phyloP scores from a whole-genome alignment of 1,140 invertebrate genomes.

The Drosophila pallidifrons region DNA sequence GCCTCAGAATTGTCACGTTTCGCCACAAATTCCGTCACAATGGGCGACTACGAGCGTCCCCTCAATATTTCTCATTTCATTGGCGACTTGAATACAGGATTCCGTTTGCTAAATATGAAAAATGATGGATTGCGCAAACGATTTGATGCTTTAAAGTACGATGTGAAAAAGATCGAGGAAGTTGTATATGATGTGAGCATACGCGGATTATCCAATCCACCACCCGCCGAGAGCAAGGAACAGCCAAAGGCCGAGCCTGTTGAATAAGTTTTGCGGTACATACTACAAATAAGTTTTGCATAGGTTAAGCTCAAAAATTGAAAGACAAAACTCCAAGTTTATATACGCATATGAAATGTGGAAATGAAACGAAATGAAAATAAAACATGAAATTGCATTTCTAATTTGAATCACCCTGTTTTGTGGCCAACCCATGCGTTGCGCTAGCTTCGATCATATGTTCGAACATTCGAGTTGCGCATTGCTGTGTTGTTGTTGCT shows the following conservation, averaged over 20 bases:
- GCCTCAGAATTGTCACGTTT: slow-evolving; percentile 93
- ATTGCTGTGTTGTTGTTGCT: background rate
- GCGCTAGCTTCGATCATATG: slow-evolving; percentile 58
- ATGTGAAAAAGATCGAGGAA: slow-evolving; percentile 97
- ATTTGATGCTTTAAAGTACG: slow-evolving; percentile 96
- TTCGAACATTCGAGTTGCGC: slow-evolving; percentile 39
- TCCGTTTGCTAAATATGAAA: slow-evolving; percentile 94
- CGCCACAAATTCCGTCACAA: slow-evolving; percentile 94
- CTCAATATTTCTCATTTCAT: slow-evolving; percentile 94
- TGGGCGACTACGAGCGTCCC: slow-evolving; percentile 92
- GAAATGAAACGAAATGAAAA: slow-evolving; percentile 12
- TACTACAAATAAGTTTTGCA: background rate
- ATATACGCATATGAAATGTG: background rate
- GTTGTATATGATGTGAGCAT: slow-evolving; percentile 97
- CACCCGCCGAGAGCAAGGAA: slow-evolving; percentile 21
- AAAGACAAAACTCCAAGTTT: background rate
- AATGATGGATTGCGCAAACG: slow-evolving; percentile 95
- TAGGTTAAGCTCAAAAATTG: slow-evolving; percentile 6
- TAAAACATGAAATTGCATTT: slow-evolving; percentile 13
- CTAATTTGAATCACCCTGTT: slow-evolving; percentile 12
- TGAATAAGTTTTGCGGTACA: slow-evolving; percentile 30
- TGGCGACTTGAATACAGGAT: slow-evolving; percentile 94
- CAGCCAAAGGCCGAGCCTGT: slow-evolving; percentile 21
- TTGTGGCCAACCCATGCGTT: background rate
- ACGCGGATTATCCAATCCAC: slow-evolving; percentile 87